These are phyloP conservation scores for Tetraodon nigroviridis DNA, from an alignment of 2,113 vertebrate genomes.

Conservation along the genomic window DNA sequence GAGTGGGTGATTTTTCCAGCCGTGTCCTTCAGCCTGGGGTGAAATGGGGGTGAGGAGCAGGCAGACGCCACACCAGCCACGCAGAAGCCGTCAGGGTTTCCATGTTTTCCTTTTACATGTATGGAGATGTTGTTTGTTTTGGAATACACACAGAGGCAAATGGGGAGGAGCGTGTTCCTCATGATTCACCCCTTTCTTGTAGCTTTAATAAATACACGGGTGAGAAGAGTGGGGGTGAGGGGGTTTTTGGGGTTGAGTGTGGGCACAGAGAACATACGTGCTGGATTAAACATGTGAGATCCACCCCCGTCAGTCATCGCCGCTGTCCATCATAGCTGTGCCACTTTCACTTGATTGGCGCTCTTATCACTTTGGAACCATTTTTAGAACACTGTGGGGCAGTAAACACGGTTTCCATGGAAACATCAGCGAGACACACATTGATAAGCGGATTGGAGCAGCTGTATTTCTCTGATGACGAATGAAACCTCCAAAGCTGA, in stretches of 20 bases:
- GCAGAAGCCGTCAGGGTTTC: slow-evolving; percentile 2
- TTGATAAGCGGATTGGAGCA: slow-evolving; percentile 74
- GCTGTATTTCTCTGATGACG: slow-evolving; percentile 69
- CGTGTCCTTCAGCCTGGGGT: slow-evolving; percentile 1
- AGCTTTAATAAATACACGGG: slow-evolving; percentile 4
- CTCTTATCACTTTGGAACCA: slow-evolving; percentile 67
- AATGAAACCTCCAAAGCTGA: slow-evolving; percentile 67
- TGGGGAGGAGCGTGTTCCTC: background rate
- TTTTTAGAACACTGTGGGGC: slow-evolving; percentile 72
- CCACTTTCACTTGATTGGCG: slow-evolving; percentile 44
- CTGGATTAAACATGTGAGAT: background rate
- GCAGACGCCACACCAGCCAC: slow-evolving; percentile 6
- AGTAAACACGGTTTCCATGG: slow-evolving; percentile 79
- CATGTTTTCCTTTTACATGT: too few species aligned
- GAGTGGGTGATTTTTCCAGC: background rate
- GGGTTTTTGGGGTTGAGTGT: background rate
- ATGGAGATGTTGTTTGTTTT: too few species aligned
- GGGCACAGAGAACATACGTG: background rate
- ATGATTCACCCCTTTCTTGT: slow-evolving; percentile 6
- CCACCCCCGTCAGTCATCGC: slow-evolving; percentile 42
- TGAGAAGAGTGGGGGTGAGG: background rate
- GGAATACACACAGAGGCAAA: background rate
- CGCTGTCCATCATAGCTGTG: slow-evolving; percentile 45
- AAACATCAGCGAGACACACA: slow-evolving; percentile 69
- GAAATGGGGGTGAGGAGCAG: slow-evolving; percentile 1